These are phyloP conservation scores for Drosophila atripex DNA, from an alignment of 2,888 invertebrate genomes.

Conservation along the genomic window DNA sequence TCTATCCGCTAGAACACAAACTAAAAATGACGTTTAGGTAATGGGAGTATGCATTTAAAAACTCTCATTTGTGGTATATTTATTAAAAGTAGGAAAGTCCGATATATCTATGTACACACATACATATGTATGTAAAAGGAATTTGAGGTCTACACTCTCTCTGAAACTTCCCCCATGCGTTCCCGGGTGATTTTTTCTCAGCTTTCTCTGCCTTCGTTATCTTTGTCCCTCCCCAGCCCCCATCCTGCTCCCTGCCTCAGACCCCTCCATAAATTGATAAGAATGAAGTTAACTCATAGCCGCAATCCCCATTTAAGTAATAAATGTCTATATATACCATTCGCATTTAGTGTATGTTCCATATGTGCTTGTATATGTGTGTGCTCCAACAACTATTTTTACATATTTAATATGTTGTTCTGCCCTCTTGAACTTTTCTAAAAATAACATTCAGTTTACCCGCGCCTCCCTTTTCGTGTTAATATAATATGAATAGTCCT, in stretches of 20 bases:
- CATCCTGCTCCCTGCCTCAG: not conserved
- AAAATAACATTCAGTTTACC: conserved; percentile 52
- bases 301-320: not conserved
- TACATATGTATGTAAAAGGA: too few species aligned
- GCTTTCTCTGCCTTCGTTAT: conserved; percentile 1
- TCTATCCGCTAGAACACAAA: too few species aligned
- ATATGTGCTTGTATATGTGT: not conserved
- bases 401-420: conserved; percentile 22
- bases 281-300: conserved; percentile 32
- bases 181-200: not conserved
- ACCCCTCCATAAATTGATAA: conserved; percentile 20
- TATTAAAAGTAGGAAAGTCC: too few species aligned
- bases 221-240: not conserved
- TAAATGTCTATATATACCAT: not conserved
- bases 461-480: conserved; percentile 8
- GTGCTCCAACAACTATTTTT: not conserved
- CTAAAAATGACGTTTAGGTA: too few species aligned
- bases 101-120: too few species aligned
- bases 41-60: too few species aligned
- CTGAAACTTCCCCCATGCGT: not conserved
- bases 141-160: not conserved
- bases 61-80: too few species aligned
- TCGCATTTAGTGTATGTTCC: not conserved
- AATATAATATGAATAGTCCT: conserved; percentile 54
- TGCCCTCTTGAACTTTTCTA: conserved; percentile 53